Evolutionary conservation across 2,888 invertebrate genomes (phyloP).

Genomic region (Erannis defoliaria): DNA sequence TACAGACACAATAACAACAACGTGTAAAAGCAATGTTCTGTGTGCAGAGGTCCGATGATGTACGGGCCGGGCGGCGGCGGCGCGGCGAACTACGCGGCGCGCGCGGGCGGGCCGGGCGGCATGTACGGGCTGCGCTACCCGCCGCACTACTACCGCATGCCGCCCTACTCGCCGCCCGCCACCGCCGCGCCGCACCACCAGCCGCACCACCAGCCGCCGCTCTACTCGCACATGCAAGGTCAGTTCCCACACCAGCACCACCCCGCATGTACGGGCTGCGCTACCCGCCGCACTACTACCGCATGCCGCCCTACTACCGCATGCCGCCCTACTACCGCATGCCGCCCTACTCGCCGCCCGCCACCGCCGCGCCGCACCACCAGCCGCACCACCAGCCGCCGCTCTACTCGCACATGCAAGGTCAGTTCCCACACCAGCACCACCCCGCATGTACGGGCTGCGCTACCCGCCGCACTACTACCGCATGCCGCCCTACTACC

Average conservation of each 20-base stretch:
- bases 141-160: conserved; percentile 59
- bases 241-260: too few species aligned
- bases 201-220: conserved; percentile 55
- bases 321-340: conserved; percentile 40
- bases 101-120: conserved; percentile 50
- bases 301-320: conserved; percentile 44
- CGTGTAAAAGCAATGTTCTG: neutral
- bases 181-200: conserved; percentile 16
- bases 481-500: conserved; percentile 45
- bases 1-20: too few species aligned
- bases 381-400: conserved; percentile 59
- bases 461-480: conserved; percentile 66
- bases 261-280: conserved; percentile 62
- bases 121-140: conserved; percentile 65
- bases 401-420: conserved; percentile 55
- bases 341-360: conserved; percentile 58
- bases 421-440: too few species aligned
- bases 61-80: conserved; percentile 55
- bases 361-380: too few species aligned
- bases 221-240: conserved; percentile 42
- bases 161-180: conserved; percentile 38
- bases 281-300: conserved; percentile 65
- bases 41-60: conserved; percentile 75
- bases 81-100: conserved; percentile 62
- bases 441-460: conserved; percentile 61